These are phyloP conservation scores for Rattus norvegicus DNA, from an alignment of 2,113 vertebrate genomes.

Conservation along the genomic window GRCr8 NC_086027.1:57282501-57283000, in stretches of 20 bases:
- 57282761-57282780: neutral
- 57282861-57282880: neutral
- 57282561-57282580: neutral
- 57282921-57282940: neutral
- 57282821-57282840: neutral
- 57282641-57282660: neutral
- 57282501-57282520: neutral
- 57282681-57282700: neutral
- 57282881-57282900: no score
- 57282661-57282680: neutral
- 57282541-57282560: neutral
- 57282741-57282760: constrained; percentile 13
- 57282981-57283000: neutral
- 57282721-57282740: constrained; percentile 33
- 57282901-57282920: neutral
- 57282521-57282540: neutral
- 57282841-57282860: neutral
- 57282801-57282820: neutral
- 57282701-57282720: neutral
- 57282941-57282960: neutral
- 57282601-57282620: neutral
- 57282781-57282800: neutral
- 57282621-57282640: constrained; percentile 6
- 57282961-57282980: neutral
- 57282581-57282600: neutral